Evolutionary conservation across 1,140 invertebrate genomes (phyloP), one percentile per base, ranked within the genome.

Genomic region (Drusus annulatus): DNA sequence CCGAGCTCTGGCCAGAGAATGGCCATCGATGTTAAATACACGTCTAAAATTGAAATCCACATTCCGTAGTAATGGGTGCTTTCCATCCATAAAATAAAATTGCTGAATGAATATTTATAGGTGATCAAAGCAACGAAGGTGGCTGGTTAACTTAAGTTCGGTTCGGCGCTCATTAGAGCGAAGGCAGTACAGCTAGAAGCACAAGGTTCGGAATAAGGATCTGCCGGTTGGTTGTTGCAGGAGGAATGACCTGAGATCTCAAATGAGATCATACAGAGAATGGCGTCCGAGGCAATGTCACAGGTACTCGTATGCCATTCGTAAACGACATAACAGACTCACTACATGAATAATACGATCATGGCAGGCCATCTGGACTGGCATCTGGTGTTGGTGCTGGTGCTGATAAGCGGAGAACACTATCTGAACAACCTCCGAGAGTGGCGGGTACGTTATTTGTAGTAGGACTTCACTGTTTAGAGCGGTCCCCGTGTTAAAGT

Each of bases 31-130:
- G 13, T 10, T 60, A 21, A 23, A 25, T 65, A 65, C 23, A 65
- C 62, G 62, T 65, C n/a, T 31, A 21, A 45, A 13, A 8, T 45
- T 45, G 8, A 31, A 65, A 28, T 65, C 62, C 62, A 65, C 62
- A 65, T 65, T 65, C 62, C 62, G 62, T 65, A 65, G 62, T 65
- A 65, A 65, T 65, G 62, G 62, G 15, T 65, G 13, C 1, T 65
- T 65, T 65, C 62, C 21, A 65, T 65, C 62, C 62, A 65, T 65
- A 65, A 65, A 65, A 65, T 65, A 21, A 65, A 65, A 65, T 65
- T 28, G 45, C 62, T 65, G 62, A 45, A 45, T 45, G 36, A 45
- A 45, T 65, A 65, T 65, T 65, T 65, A 65, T 65, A 36, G 58
- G 36, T 45, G 36, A 10, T 45, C 36, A 45, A 45, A 45, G 36